phyloP scores from a whole-genome alignment of 2,113 vertebrate genomes.

The Polypterus senegalus region DNA sequence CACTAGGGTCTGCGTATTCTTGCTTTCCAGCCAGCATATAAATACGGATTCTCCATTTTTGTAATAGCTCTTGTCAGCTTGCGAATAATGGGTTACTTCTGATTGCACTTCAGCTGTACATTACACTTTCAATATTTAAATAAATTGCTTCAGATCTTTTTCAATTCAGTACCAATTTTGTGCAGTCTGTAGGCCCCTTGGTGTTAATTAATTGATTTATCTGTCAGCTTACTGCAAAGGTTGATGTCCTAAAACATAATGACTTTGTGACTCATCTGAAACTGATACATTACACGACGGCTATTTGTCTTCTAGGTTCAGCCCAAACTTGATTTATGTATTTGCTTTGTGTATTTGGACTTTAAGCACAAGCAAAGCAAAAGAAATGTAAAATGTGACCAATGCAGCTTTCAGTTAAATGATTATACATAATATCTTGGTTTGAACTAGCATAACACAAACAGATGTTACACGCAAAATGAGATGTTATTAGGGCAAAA shows the following conservation, averaged over 20 bases:
- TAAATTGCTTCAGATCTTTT: constrained; percentile 42
- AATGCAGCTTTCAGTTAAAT: no score
- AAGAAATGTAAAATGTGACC: not conserved
- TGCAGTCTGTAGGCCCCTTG: constrained; percentile 28
- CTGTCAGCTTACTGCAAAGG: constrained; percentile 31
- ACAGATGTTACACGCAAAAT: no score
- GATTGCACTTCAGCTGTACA: constrained; percentile 48
- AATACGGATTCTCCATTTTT: no score
- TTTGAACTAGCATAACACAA: no score
- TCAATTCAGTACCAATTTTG: constrained; percentile 43
- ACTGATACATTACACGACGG: not conserved
- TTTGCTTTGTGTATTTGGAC: not conserved
- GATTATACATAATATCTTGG: no score
- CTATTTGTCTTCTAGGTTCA: not conserved
- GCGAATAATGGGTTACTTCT: constrained; percentile 46
- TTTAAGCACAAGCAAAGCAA: not conserved
- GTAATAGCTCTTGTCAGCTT: constrained; percentile 22
- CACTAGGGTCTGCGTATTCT: no score
- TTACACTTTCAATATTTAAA: constrained; percentile 41
- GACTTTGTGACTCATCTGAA: not conserved
- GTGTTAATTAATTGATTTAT: constrained; percentile 50
- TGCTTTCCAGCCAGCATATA: no score
- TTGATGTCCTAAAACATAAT: constrained; percentile 9
- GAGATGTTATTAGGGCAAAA: no score
- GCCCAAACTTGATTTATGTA: not conserved